Conservation (phyloP, 2,113 vertebrate genomes). For the Clarias batrachus region DNA sequence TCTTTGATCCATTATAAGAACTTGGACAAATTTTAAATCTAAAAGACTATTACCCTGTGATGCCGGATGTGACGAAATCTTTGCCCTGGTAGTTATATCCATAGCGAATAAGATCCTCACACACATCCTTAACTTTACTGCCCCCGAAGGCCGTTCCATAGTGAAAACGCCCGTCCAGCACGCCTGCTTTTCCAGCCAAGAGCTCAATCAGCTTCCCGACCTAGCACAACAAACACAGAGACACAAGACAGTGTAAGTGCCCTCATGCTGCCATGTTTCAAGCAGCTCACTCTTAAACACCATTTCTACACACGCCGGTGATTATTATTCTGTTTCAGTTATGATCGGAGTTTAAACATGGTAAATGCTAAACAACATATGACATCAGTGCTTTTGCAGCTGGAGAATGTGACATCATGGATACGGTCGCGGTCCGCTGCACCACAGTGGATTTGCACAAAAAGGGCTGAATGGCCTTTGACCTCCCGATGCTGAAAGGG, state of each 20-base stretch:
- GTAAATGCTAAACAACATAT: not conserved
- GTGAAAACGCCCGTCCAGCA: slow-evolving; percentile 91
- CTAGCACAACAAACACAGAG: slow-evolving; percentile 65
- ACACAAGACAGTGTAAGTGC: not conserved
- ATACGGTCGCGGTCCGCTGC: slow-evolving; percentile 22
- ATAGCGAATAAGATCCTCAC: slow-evolving; percentile 93
- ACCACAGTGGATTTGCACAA: slow-evolving; percentile 57
- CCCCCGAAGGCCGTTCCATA: slow-evolving; percentile 97
- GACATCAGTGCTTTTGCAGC: slow-evolving; percentile 49
- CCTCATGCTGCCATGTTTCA: not conserved
- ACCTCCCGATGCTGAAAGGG: slow-evolving; percentile 69
- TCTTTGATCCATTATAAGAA: not conserved
- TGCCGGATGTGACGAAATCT: slow-evolving; percentile 97
- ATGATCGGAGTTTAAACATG: not conserved
- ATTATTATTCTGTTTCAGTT: not conserved
- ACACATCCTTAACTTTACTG: slow-evolving; percentile 98
- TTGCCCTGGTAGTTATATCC: slow-evolving; percentile 98
- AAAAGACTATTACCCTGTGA: slow-evolving; percentile 83
- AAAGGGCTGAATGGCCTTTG: slow-evolving; percentile 63
- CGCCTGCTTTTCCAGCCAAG: slow-evolving; percentile 92
- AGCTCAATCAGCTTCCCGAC: slow-evolving; percentile 96
- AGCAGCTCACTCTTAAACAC: not conserved
- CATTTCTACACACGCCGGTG: not conserved
- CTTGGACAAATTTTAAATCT: not conserved
- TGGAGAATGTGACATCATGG: slow-evolving; percentile 51